Conservation (phyloP, 2,113 vertebrate species). For the Marcusenius ussheri region DNA sequence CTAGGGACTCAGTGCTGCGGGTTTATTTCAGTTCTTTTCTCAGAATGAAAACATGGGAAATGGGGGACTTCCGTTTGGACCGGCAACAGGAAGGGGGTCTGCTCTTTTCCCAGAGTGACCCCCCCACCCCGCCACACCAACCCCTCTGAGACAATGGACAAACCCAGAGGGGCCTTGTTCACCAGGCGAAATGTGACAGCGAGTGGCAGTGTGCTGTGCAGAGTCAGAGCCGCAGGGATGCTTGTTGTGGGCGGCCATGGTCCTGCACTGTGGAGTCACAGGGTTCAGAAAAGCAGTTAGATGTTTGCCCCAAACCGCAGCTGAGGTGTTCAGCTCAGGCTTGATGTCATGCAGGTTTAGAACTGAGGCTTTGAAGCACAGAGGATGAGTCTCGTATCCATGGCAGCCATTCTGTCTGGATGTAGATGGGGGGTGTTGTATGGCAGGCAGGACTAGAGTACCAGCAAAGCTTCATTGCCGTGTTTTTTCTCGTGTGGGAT, state of each 20-base stretch:
- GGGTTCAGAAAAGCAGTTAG: not conserved
- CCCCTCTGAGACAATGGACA: not conserved
- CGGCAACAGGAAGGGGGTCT: constrained; percentile 71
- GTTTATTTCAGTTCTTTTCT: not conserved
- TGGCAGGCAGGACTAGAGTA: not conserved
- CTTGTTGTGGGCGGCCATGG: not conserved
- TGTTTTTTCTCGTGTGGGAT: not conserved
- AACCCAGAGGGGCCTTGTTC: not conserved
- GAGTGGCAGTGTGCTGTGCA: not conserved
- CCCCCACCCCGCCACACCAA: constrained; percentile 25
- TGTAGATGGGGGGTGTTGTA: constrained; percentile 31
- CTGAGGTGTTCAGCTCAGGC: not conserved
- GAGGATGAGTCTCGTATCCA: not conserved
- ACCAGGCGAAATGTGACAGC: not conserved
- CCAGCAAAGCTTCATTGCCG: not conserved
- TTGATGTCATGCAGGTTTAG: not conserved
- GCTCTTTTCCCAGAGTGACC: constrained; percentile 61
- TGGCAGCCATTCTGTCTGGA: constrained; percentile 25
- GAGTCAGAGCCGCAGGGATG: not conserved
- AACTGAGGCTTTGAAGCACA: not conserved
- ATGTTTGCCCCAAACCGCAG: not conserved
- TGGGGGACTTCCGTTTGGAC: constrained; percentile 76
- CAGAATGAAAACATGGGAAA: constrained; percentile 42
- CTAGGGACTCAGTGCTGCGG: not conserved
- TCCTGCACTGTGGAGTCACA: not conserved